Base-by-base conservation (phyloP, 2,113 vertebrate genomes). In the Odocoileus hemionus region DNA sequence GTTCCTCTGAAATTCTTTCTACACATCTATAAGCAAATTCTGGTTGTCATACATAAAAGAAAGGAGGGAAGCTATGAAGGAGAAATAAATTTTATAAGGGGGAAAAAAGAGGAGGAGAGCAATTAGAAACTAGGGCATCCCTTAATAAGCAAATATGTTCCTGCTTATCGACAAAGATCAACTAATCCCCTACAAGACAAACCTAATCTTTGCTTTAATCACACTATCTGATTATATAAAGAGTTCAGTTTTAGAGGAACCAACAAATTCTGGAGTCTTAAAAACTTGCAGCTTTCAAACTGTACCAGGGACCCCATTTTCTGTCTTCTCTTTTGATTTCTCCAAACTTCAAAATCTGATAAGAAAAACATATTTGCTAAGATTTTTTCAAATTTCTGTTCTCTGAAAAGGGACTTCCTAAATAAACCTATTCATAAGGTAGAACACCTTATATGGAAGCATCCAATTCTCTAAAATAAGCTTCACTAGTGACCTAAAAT, bases 331-430 rank as follows among this genome's bases (percentile, higher is more conserved):
- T 30, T 88, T 28, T 93, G 28, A 84, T 58, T 96, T 91, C n/a
- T 93, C 61, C 64, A 55, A 95, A 96, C 47, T 89, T 95, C 64
- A 96, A 91, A 96, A 92, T 93, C n/a, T 55, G 23, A 0, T 87
- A 91, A 96, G 61, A 90, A 97, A 98, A 96, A 90, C 30, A 39
- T 25, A 78, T 19, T 30, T 91, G 45, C 90, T 95, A 86, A 85
- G 25, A 85, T 15, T 17, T 95, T 96, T 94, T 74, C 83, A 61
- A 67, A 36, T 89, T 94, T 7, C 36, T 87, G 28, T 55, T 94
- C 36, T 88, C 45, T 74, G 21, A 33, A 86, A 94, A 86, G 13
- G 58, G 7, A 91, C 67, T 95, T 92, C 85, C n/a, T 80, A n/a
- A 52, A 61, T 54, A 92, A 52, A 95, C 11, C 21, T 88, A 3